Base-by-base conservation (phyloP, 2,888 invertebrate genomes). In the Ochropleura leucogaster region DNA sequence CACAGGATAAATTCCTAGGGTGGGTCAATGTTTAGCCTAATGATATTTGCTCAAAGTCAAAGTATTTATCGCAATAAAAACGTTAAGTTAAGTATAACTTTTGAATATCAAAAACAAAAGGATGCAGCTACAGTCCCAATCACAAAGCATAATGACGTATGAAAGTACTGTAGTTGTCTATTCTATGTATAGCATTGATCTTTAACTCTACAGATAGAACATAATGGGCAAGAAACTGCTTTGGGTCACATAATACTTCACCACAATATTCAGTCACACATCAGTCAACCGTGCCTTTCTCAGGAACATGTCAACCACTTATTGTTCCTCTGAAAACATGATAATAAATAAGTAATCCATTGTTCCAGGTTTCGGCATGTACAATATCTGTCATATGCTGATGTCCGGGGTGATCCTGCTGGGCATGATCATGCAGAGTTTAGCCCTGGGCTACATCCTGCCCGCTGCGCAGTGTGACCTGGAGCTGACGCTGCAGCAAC, bases 391-490 rank as follows among this genome's bases (percentile, higher is more conserved):
- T 40, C 94, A 98, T 66, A 94, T 97, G 90, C 85, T 98, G 70
- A 96, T 97, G 77, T 96, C 97, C 40, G 98, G 98, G 0, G 88
- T 97, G 1, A 97, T 97, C 79, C 95, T 98, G 18, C 97, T 97
- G 97, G 96, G 97, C 6, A 97, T 97, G 80, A 97, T 98, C 91
- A 97, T 97, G 91, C 97, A 98, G 93, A 97, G 97, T 9, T 94
- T 97, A 92, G 97, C 97, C 18, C 96, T 98, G 80, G 97, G 97
- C 72, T 97, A 97, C 88, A 97, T 98, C 62, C 95, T 97, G 88
- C 97, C 98, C 7, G 97, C 97, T 0, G 97, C 98, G 12, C 97
- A 97, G 92, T 98, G 98, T 84, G 98, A 98, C 90, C 93, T 98
- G 47, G 89, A 96, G 3, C 94, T 98, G n/a, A 95, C 97, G n/a